These are phyloP conservation scores for Oryzias melastigma DNA, from an alignment of 2,113 vertebrate species.

Conservation along the genomic window DNA sequence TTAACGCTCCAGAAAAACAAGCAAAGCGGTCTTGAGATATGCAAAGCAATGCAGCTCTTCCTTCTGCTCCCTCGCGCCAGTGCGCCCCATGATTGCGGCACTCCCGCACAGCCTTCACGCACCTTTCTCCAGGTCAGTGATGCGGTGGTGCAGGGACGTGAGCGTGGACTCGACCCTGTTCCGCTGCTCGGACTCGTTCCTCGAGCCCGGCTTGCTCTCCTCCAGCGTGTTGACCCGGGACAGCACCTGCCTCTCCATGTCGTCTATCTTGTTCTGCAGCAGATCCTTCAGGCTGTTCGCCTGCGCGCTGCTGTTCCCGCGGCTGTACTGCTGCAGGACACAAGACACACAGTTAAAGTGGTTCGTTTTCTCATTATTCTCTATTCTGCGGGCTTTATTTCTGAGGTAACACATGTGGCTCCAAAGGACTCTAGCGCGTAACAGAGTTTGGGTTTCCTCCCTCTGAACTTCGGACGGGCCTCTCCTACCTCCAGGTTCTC, in stretches of 20 bases:
- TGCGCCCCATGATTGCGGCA: constrained; percentile 63
- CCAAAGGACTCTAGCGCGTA: neutral
- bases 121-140: constrained; percentile 98
- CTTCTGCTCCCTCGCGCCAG: constrained; percentile 28
- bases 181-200: constrained; percentile 89
- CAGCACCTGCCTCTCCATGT: constrained; percentile 95
- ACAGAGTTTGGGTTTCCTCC: constrained; percentile 1
- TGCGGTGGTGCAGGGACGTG: constrained; percentile 92
- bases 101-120: constrained; percentile 22
- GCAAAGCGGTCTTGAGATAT: constrained; percentile 60
- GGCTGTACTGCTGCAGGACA: constrained; percentile 86
- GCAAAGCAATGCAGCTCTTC: constrained; percentile 75
- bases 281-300: constrained; percentile 91
- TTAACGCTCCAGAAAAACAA: neutral
- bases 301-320: constrained; percentile 87
- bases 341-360: constrained; percentile 33
- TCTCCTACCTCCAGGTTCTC: constrained; percentile 92
- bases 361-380: no score
- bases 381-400: neutral
- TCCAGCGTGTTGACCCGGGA: constrained; percentile 92
- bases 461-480: constrained; percentile 17
- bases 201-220: constrained; percentile 81
- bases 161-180: constrained; percentile 91
- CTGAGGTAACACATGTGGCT: neutral
- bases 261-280: constrained; percentile 95